These are phyloP conservation scores for Sebastes schlegelii DNA, from an alignment of 2,113 vertebrate genomes.

Conservation along the genomic window DNA sequence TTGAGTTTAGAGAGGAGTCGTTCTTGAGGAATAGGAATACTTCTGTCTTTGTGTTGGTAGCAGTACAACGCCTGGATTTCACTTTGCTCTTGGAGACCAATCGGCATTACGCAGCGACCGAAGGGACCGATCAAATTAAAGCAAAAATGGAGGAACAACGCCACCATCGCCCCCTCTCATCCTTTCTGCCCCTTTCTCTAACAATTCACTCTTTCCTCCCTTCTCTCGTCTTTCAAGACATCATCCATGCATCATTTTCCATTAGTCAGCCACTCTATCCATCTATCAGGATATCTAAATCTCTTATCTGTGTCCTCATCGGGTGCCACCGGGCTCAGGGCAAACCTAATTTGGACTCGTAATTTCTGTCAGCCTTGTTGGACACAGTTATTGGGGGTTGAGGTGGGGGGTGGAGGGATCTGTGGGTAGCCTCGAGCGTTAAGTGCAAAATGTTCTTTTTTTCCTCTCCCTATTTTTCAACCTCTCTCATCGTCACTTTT, in stretches of 20 bases:
- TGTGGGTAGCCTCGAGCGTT: neutral
- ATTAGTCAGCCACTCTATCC: conserved; percentile 51
- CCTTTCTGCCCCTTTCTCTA: neutral
- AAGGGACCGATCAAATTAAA: conserved; percentile 54
- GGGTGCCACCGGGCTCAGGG: conserved; percentile 33
- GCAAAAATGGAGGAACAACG: neutral
- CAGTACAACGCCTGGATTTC: conserved; percentile 54
- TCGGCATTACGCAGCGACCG: conserved; percentile 28
- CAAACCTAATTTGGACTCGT: conserved; percentile 56
- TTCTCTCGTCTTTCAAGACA: conserved; percentile 48
- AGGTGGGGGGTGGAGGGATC: neutral
- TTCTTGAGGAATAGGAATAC: conserved; percentile 53
- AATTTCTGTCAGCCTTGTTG: conserved; percentile 59
- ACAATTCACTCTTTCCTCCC: conserved; percentile 13
- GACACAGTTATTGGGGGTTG: conserved; percentile 4
- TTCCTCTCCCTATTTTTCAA: neutral
- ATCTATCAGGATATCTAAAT: conserved; percentile 42
- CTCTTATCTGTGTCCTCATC: conserved; percentile 48
- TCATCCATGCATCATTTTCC: conserved; percentile 54
- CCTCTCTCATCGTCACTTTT: conserved; percentile 21
- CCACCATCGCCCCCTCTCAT: neutral
- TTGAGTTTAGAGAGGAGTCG: conserved; percentile 72
- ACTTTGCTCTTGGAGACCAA: conserved; percentile 63
- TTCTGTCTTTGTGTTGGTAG: conserved; percentile 53
- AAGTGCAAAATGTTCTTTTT: conserved; percentile 15